Evolutionary conservation across 1,140 invertebrate genomes (phyloP), one percentile per base, ranked within the genome.

Genomic region (Platyura marginata): DNA sequence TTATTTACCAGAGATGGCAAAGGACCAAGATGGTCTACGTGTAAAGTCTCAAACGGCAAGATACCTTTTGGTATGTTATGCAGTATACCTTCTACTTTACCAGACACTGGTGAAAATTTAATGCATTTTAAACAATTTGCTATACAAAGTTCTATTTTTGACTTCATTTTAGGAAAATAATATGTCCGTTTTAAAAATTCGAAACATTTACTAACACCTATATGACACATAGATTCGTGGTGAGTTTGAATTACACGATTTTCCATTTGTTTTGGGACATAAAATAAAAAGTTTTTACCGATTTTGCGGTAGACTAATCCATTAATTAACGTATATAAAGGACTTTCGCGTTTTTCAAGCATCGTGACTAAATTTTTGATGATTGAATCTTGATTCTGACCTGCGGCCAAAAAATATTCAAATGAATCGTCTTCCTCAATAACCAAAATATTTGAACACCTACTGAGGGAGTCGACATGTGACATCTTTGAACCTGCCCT

Each of bases 21-120:
- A 15, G 55, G 53, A 2, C 52, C 53, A 18, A 50, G 47, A 48
- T 58, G 55, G 36, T 58, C 53, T 11, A 57, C 47, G 44, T 56
- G 55, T 9, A 54, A 15, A 0, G 46, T 51, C 6, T 44, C n/a
- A 45, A 60, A 56, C 1, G 51, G 57, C 25, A 44, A 29, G 18
- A 51, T 45, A 9, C 48, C 52, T 35, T 54, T 52, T 22, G 50
- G 50, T 20, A 54, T 52, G 33, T 15, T 48, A 39, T 58, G 43
- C 35, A 59, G 33, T 10, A 40, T 33, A 6, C 50, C 52, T 44
- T 51, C 44, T 8, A 9, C 5, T 47, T 54, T 59, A 5, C 52
- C 50, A 4, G n/a, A 39, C 0, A 36, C 41, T 8, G 52, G 45
- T 3, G 48, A 52, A 39, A 45, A 57, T 35, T 40, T 32, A 21